phyloP scores from a whole-genome alignment of 2,888 invertebrate species.

The Artemia sinica region DNA sequence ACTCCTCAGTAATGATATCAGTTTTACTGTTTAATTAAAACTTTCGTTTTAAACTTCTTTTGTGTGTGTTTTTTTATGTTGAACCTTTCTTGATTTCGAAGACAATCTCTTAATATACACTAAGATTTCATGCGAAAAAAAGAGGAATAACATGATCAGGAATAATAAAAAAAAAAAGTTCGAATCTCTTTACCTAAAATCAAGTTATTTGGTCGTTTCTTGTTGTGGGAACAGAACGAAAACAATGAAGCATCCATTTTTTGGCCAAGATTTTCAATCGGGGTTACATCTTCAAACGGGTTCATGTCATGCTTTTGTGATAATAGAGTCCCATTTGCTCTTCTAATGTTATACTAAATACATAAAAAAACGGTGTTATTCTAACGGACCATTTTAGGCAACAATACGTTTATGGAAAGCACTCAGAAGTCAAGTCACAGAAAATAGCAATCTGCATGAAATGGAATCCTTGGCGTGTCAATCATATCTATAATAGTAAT shows the following conservation, averaged over 20 bases:
- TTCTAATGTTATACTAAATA: constrained; percentile 54
- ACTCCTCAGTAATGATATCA: too few species aligned
- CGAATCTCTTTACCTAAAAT: constrained; percentile 45
- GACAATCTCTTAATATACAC: neutral
- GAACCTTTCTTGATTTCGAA: too few species aligned
- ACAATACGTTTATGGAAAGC: too few species aligned
- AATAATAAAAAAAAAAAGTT: neutral
- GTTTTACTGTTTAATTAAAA: too few species aligned
- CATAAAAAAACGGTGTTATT: constrained; percentile 19
- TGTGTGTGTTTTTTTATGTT: too few species aligned
- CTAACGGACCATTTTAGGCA: too few species aligned
- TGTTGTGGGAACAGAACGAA: constrained; percentile 73
- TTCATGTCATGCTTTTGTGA: constrained; percentile 68
- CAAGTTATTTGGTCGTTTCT: constrained; percentile 84
- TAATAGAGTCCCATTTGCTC: constrained; percentile 58
- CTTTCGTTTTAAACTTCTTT: too few species aligned
- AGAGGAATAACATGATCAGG: constrained; percentile 11
- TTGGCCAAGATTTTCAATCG: constrained; percentile 49
- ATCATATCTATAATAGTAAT: too few species aligned
- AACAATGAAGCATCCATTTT: constrained; percentile 81
- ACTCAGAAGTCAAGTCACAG: too few species aligned
- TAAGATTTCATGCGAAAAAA: neutral
- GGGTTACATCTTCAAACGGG: constrained; percentile 76
- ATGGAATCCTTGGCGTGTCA: too few species aligned
- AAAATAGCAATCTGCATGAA: too few species aligned